Base-by-base conservation (phyloP, 92 coral and sea anemone genomes). In the Ricordea florida region DNA sequence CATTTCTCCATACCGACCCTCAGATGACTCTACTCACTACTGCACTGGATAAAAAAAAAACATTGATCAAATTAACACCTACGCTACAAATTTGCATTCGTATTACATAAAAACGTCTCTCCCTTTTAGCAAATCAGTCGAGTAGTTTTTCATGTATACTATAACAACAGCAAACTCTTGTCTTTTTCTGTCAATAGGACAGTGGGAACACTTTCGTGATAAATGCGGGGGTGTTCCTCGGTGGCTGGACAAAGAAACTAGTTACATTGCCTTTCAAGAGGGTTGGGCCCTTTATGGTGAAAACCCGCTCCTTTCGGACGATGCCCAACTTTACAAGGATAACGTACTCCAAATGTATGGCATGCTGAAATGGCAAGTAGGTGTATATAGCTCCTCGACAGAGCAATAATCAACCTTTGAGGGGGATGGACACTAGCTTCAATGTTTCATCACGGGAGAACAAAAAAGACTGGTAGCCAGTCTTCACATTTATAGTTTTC, bases 341-440 rank as follows among this genome's bases (percentile, higher is more conserved):
- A 83, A 90, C 60, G 48, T 78, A 13, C 50, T 82, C 32, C 96
- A 90, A 61, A 37, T 22, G 49, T 90, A 82, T 59, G 96, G 96
- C 57, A 90, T 90, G 96, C 68, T 87, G 5, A 90, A 90, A 69
- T 90, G 96, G 96, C 92, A 87, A 87, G 96, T 87, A 46, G 47
- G 84, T 29, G 8, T 24, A 21, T 6, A 5, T 5, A 31, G 0
- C 28, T 10, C 13, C 42, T 44, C 17, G 14, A 3, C 52, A 9
- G 14, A 6, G 0, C 8, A 11, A 5, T 36, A 11, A 28, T 22
- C 10, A 17, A 17, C 15, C 14, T 1, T n/a, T 18, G 9, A 35
- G 48, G 21, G 33, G 30, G 35, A 30, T 51, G 3, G 27, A 23
- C 3, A 51, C 11, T 51, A 34, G 3, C 10, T 21, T 9, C 23